These are phyloP conservation scores for Drosophila niveifrons DNA, from an alignment of 2,888 invertebrate genomes.

Conservation along the genomic window DNA sequence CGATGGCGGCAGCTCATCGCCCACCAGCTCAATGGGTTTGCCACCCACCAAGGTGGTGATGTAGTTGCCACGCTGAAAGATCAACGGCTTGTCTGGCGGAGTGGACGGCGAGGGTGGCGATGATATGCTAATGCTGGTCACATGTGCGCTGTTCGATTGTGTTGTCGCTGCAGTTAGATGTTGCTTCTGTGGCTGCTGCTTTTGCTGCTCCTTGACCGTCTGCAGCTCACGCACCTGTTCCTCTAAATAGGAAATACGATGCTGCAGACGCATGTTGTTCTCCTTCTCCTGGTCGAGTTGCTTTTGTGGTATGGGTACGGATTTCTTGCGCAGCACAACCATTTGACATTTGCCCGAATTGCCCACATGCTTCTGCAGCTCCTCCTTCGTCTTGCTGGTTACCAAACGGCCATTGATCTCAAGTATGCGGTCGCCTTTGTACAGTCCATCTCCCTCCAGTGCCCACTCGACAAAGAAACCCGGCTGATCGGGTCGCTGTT, in stretches of 20 bases:
- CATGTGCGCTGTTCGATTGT: constrained; percentile 85
- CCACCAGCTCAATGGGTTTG: constrained; percentile 84
- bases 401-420: constrained; percentile 93
- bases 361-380: constrained; percentile 89
- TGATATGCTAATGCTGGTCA: constrained; percentile 90
- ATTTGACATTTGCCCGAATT: constrained; percentile 84
- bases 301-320: constrained; percentile 83
- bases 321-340: constrained; percentile 83
- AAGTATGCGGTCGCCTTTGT: constrained; percentile 91
- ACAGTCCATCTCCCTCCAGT: constrained; percentile 90
- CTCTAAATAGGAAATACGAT: constrained; percentile 95
- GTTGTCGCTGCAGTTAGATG: constrained; percentile 31
- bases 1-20: constrained; percentile 64
- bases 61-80: constrained; percentile 93
- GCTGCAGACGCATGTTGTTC: constrained; percentile 93
- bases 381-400: constrained; percentile 89
- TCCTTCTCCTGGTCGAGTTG: constrained; percentile 86
- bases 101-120: constrained; percentile 87
- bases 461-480: constrained; percentile 93
- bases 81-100: constrained; percentile 87
- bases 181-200: constrained; percentile 31
- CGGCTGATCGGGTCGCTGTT: constrained; percentile 88
- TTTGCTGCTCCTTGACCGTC: constrained; percentile 79
- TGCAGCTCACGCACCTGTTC: constrained; percentile 91
- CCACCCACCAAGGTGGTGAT: constrained; percentile 90